Evolutionary conservation across 2,113 vertebrate species (phyloP).

Genomic region (Micromys minutus): DNA sequence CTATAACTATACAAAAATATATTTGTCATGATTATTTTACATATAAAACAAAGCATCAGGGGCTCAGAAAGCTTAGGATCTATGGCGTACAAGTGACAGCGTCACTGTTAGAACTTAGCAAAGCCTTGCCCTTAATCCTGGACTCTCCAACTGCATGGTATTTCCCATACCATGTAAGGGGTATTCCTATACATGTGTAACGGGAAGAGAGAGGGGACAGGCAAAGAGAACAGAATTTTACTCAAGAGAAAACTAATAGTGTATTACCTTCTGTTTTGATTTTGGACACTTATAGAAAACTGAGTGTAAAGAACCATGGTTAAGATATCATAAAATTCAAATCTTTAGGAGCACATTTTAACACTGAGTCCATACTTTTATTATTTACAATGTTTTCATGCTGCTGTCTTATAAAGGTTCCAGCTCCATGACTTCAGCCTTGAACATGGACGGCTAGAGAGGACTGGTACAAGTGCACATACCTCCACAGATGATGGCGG

Average conservation of each 20-base stretch:
- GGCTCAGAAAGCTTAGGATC: background rate
- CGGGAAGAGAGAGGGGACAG: no score
- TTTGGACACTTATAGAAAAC: background rate
- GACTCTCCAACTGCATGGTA: accelerated
- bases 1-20: background rate
- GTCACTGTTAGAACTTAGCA: background rate
- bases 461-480: background rate
- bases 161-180: background rate
- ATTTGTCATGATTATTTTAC: background rate
- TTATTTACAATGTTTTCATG: background rate
- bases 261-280: background rate
- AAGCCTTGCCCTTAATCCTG: background rate
- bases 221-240: background rate
- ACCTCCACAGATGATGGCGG: background rate
- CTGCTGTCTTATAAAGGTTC: background rate
- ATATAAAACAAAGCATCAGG: background rate
- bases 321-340: background rate
- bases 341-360: slow-evolving; percentile 10
- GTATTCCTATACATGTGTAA: accelerated
- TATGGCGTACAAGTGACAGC: background rate
- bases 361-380: background rate
- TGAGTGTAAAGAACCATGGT: background rate
- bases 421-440: background rate
- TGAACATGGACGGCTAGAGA: no score
- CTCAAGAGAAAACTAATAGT: background rate